phyloP scores from a whole-genome alignment of 1,140 invertebrate species.

The Sitodiplosis mosellana region DNA sequence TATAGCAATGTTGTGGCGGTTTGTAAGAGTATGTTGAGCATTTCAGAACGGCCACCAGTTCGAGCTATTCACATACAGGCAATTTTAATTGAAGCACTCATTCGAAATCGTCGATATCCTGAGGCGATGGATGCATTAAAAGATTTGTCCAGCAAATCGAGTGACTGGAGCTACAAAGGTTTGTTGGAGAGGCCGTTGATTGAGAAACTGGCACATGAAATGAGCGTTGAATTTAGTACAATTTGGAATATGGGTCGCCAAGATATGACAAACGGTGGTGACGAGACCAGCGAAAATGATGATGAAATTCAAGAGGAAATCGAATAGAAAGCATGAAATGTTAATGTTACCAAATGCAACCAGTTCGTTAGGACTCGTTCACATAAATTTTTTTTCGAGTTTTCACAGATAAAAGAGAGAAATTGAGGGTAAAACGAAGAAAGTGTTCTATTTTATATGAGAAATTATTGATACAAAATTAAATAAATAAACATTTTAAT shows the following conservation, averaged over 20 bases:
- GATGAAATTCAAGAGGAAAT: conserved; percentile 23
- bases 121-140: conserved; percentile 19
- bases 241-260: conserved; percentile 20
- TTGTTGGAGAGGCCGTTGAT: conserved; percentile 16
- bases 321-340: conserved; percentile 5
- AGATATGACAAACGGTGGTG: not conserved
- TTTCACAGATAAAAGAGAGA: no score
- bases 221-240: conserved; percentile 19
- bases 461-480: no score
- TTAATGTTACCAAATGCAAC: no score
- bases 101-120: conserved; percentile 16
- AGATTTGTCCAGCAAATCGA: conserved; percentile 17
- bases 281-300: conserved; percentile 9
- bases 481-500: no score
- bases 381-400: no score
- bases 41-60: conserved; percentile 20
- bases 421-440: no score
- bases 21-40: conserved; percentile 18
- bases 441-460: no score
- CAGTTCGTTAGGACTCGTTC: no score
- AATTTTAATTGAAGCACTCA: conserved; percentile 16
- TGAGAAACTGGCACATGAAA: conserved; percentile 21
- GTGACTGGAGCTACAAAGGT: conserved; percentile 17
- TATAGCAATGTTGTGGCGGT: conserved; percentile 19
- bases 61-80: conserved; percentile 19